These are phyloP conservation scores for Drosophila stalkeri DNA, from an alignment of 2,888 invertebrate genomes.

Conservation along the genomic window DNA sequence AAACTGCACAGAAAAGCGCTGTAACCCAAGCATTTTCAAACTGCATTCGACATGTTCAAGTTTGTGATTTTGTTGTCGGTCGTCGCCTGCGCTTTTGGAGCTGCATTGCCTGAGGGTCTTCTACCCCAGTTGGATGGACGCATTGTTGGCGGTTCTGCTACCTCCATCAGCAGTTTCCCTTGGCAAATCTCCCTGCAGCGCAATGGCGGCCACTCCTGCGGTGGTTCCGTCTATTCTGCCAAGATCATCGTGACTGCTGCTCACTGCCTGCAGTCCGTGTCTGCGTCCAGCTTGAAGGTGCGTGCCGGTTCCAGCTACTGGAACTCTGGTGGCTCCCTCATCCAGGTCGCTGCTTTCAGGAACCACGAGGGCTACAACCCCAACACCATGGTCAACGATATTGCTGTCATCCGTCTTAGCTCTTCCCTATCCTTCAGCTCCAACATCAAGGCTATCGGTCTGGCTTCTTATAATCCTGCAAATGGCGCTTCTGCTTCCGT, in stretches of 20 bases:
- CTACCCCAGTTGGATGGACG: conserved; percentile 75
- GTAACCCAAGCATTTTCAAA: conserved; percentile 66
- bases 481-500: conserved; percentile 60
- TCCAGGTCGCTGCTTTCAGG: conserved; percentile 51
- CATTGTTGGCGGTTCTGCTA: conserved; percentile 75
- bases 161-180: conserved; percentile 70
- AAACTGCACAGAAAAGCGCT: conserved; percentile 5
- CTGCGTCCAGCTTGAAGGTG: conserved; percentile 71
- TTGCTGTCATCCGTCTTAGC: conserved; percentile 86
- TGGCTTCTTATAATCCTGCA: conserved; percentile 80
- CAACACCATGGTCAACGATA: conserved; percentile 86
- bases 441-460: conserved; percentile 83
- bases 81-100: conserved; percentile 63
- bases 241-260: conserved; percentile 87
- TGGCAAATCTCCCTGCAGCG: conserved; percentile 75
- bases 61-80: conserved; percentile 65
- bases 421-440: conserved; percentile 84
- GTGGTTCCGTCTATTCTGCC: conserved; percentile 86
- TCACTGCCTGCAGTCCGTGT: conserved; percentile 85
- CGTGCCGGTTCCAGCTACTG: conserved; percentile 86
- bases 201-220: conserved; percentile 86
- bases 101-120: conserved; percentile 64
- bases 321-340: conserved; percentile 64
- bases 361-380: conserved; percentile 86
- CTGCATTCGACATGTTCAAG: conserved; percentile 80